Evolutionary conservation across 2,797 vertebrate genomes (phyloP).

Genomic region (Galago senegalensis): DNA sequence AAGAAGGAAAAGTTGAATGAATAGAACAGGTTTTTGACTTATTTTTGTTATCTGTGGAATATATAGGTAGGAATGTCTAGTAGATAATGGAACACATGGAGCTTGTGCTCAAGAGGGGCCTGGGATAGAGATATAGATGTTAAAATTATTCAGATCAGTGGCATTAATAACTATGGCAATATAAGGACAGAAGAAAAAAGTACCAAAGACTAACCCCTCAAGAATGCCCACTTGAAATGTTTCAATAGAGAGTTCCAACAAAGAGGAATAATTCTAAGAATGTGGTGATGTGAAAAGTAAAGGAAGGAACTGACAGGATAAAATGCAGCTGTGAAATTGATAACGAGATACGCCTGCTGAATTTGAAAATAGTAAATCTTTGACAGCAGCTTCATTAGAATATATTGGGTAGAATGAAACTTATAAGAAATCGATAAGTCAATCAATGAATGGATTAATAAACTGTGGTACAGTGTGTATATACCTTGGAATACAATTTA

Average conservation of each 20-base stretch:
- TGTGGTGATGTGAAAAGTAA: background rate
- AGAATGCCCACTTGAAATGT: background rate
- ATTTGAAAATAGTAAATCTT: conserved; percentile 16
- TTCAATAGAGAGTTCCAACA: background rate
- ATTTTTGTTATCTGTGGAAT: background rate
- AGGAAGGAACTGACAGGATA: background rate
- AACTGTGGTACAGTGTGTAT: no score
- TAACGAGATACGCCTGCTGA: background rate
- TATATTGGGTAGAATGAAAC: background rate
- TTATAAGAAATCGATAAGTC: background rate
- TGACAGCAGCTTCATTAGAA: conserved; percentile 16
- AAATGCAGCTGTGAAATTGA: background rate
- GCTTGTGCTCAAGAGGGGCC: background rate
- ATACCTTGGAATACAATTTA: no score
- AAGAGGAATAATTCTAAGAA: background rate
- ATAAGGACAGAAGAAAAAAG: background rate
- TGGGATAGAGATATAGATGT: background rate
- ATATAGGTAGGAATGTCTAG: background rate
- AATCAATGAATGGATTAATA: no score
- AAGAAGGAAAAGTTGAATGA: background rate
- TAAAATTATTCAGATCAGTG: background rate
- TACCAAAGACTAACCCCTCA: background rate
- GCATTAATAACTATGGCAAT: background rate
- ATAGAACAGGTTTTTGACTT: background rate
- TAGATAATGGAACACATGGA: background rate